A percentile compares a stretch with the other conserved stretches of the same genome.
phyloP scores from a whole-genome alignment of 1,140 invertebrate species.

The Bombus breviceps region DNA sequence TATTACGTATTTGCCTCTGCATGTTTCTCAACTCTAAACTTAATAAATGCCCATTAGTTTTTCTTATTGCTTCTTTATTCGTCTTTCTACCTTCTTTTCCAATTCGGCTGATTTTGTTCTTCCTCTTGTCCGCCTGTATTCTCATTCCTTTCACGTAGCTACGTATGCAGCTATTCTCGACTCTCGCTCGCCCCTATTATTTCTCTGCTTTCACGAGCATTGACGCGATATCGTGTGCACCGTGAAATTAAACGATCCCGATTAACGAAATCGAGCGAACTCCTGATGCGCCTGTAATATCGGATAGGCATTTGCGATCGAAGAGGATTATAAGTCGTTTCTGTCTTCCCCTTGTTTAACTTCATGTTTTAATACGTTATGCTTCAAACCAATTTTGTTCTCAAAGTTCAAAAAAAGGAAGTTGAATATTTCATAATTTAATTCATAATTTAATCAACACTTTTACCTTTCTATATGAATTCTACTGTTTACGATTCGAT shows the following conservation, averaged over 20 bases:
- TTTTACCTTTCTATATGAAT: too few relatives aligned
- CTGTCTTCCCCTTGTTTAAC: too few relatives aligned
- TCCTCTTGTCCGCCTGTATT: background rate
- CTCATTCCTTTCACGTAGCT: background rate
- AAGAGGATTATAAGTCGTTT: too few relatives aligned
- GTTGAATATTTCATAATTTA: too few relatives aligned
- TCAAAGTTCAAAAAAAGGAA: too few relatives aligned
- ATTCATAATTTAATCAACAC: too few relatives aligned
- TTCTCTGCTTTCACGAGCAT: slow-evolving; percentile 21
- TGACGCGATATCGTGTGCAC: background rate
- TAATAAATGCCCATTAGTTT: background rate
- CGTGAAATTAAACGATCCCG: slow-evolving; percentile 57
- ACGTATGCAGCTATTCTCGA: background rate
- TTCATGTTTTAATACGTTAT: too few relatives aligned
- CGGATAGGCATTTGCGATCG: background rate
- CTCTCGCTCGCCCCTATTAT: background rate
- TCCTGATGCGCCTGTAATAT: background rate
- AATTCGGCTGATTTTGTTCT: background rate
- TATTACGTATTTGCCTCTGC: background rate
- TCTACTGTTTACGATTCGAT: too few relatives aligned
- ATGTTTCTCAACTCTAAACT: background rate
- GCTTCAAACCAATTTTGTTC: too few relatives aligned
- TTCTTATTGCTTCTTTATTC: background rate
- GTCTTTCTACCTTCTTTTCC: too few relatives aligned
- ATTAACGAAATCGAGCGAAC: slow-evolving; percentile 52